Base-by-base conservation (phyloP, 1,140 invertebrate genomes). In the Macrocentrus cingulum region DNA sequence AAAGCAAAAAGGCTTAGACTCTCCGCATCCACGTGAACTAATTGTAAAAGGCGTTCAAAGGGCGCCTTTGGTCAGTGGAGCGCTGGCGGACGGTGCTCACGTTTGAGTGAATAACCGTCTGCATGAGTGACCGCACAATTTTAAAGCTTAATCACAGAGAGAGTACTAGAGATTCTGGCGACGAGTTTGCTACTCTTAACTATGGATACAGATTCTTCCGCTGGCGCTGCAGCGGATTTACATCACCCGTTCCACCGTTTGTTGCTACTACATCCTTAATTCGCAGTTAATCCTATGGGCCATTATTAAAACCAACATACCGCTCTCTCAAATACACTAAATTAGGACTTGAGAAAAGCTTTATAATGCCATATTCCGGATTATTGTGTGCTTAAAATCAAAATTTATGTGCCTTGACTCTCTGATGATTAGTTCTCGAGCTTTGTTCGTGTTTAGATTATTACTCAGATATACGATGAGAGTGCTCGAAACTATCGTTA, bases 101-200 rank as follows among this genome's bases (percentile, higher is more conserved):
- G 25, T 56, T 32, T 32, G 20, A 56, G 32, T 51, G 34, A 51
- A 13, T 51, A 46, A 44, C 52, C 23, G 36, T 18, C 4, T 34
- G 32, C 34, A 29, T n/a, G 55, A 57, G 29, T 42, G 36, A 50
- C 34, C 42, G 18, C 36, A 25, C 29, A 25, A 59, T 34, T 59
- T 59, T 48, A 48, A 54, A 59, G 42, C 57, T 53, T 59, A 54
- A 59, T 54, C 50, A 59, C 57, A 59, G 22, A 37, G 25, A 48
- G 22, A 25, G 5, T 13, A 16, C 13, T 7, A 34, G 19, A 46
- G 32, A 59, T 59, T 54, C 44, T 2, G n/a, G 36, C 1, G 32
- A 37, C n/a, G 2, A 15, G 11, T n/a, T n/a, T n/a, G 50, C 25
- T 25, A 25, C n/a, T 13, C 15, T 52, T 15, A 23, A 41, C 19